Percentiles rank a stretch among this genome's conserved stretches.
Conservation (phyloP, 2,113 vertebrate genomes). For the Galbula dea region DNA sequence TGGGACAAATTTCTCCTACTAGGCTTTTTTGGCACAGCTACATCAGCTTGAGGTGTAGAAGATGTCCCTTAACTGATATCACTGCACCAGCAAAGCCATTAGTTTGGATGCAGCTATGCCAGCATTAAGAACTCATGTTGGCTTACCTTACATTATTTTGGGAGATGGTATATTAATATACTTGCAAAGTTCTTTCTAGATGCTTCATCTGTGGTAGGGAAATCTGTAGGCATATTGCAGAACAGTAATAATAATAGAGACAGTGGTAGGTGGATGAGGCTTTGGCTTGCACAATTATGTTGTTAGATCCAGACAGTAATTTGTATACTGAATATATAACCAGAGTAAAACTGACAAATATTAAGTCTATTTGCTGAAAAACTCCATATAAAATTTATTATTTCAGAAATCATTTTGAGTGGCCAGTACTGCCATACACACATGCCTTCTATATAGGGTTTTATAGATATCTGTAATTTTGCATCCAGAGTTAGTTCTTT, state of each 20-base stretch:
- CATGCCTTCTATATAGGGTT: background rate
- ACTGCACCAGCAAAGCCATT: background rate
- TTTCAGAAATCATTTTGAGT: background rate
- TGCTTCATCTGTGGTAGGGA: background rate
- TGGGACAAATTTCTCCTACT: background rate
- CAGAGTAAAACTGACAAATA: background rate
- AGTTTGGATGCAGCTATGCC: slow-evolving; percentile 10
- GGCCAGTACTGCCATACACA: background rate
- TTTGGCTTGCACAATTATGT: background rate
- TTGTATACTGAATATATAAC: background rate
- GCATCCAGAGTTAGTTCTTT: background rate
- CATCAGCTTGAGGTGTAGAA: background rate
- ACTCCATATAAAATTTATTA: background rate
- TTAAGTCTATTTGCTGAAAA: background rate
- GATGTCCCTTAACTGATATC: background rate
- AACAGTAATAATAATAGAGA: slow-evolving; percentile 7
- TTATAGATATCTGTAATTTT: background rate
- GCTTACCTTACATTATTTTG: background rate
- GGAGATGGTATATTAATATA: background rate
- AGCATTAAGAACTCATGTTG: slow-evolving; percentile 14
- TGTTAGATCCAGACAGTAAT: background rate
- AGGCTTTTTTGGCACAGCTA: background rate
- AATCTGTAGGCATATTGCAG: slow-evolving; percentile 20
- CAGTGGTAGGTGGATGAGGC: background rate
- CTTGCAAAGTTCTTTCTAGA: slow-evolving; percentile 14